Percentiles rank a stretch among this genome's conserved stretches.
These are phyloP conservation scores for Heteromurus nitidus DNA, from an alignment of 2,888 invertebrate species.

Conservation along the genomic window DNA sequence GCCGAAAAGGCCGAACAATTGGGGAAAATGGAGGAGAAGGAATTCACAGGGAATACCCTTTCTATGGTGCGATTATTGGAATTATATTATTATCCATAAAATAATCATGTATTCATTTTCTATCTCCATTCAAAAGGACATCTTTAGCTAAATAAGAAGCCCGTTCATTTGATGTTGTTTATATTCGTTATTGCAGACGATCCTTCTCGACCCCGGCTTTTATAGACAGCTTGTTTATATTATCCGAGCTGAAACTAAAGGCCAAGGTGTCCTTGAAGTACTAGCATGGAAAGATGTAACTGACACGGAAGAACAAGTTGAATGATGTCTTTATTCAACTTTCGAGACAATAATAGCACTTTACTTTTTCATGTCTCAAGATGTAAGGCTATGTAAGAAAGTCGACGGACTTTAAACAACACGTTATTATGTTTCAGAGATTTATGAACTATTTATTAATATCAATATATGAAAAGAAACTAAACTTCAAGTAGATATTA, in stretches of 20 bases:
- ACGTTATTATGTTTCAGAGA: too few species aligned
- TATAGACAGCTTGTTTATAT: slow-evolving; percentile 92
- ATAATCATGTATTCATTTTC: not conserved
- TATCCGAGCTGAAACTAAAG: slow-evolving; percentile 89
- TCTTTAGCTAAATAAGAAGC: too few species aligned
- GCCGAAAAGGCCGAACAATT: slow-evolving; percentile 88
- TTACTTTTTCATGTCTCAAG: too few species aligned
- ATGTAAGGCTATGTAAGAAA: too few species aligned
- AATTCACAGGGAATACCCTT: slow-evolving; percentile 87
- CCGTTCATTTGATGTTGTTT: not conserved
- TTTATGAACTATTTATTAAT: too few species aligned
- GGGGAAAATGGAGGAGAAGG: slow-evolving; percentile 88
- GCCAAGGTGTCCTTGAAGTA: slow-evolving; percentile 86
- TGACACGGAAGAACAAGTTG: slow-evolving; percentile 88
- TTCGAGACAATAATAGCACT: too few species aligned
- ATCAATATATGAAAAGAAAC: too few species aligned
- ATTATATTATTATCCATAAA: not conserved
- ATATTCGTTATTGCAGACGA: slow-evolving; percentile 75
- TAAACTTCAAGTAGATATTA: too few species aligned
- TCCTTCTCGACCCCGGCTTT: slow-evolving; percentile 92
- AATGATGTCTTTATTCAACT: too few species aligned
- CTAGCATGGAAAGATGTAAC: slow-evolving; percentile 93
- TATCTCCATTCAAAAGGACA: slow-evolving; percentile 18
- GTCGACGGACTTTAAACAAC: too few species aligned
- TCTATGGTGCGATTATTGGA: slow-evolving; percentile 82